Evolutionary conservation across 2,113 vertebrate species (phyloP).

Genomic region (Bagarius yarrelli): DNA sequence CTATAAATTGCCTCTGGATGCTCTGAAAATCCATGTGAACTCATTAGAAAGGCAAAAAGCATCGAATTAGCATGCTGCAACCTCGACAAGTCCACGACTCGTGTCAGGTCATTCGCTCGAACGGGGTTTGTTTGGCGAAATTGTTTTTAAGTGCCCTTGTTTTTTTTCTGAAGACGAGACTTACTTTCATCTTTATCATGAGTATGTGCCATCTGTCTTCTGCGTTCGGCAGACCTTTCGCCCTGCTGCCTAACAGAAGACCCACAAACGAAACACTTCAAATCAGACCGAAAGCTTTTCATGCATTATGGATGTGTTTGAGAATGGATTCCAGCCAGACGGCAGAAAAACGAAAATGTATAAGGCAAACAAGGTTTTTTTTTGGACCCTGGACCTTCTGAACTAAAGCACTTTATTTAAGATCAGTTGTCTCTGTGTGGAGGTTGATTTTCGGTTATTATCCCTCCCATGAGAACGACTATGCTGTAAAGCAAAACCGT

Average conservation of each 20-base stretch:
- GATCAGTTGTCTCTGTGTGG: background rate
- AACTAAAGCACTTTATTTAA: background rate
- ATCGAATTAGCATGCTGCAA: conserved; percentile 3
- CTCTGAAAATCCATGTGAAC: conserved; percentile 3
- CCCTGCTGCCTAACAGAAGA: conserved; percentile 40
- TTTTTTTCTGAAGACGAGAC: conserved; percentile 19
- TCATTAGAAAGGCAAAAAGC: background rate
- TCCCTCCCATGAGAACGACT: background rate
- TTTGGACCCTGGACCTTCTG: background rate
- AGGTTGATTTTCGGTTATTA: background rate
- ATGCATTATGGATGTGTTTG: conserved; percentile 57
- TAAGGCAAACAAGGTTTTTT: conserved; percentile 40
- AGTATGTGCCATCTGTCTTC: conserved; percentile 38
- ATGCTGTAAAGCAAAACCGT: background rate
- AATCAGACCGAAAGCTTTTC: conserved; percentile 34
- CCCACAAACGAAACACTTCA: conserved; percentile 43
- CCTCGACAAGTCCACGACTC: background rate
- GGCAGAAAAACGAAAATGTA: conserved; percentile 41
- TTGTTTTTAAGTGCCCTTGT: conserved; percentile 38
- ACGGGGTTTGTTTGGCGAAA: conserved; percentile 31
- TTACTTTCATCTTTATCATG: conserved; percentile 40
- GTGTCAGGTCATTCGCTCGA: conserved; percentile 32
- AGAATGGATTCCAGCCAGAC: conserved; percentile 40
- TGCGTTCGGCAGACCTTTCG: conserved; percentile 39
- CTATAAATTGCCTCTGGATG: background rate